A percentile compares a stretch with the other conserved stretches of the same genome.
Conservation (phyloP, 1,140 invertebrate genomes). For the Sarcophaga peregrina region DNA sequence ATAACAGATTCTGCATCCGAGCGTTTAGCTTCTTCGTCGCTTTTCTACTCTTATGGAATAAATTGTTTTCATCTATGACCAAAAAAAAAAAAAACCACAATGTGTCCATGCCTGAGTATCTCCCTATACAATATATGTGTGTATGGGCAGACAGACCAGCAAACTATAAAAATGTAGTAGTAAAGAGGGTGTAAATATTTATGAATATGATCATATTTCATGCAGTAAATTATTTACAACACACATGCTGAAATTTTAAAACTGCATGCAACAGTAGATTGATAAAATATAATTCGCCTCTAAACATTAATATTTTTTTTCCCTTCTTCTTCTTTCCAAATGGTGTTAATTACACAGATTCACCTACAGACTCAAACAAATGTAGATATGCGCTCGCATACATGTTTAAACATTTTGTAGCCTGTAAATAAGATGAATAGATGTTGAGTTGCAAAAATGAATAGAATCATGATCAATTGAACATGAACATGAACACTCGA, state of each 20-base stretch:
- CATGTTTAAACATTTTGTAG: neutral
- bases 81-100: no score
- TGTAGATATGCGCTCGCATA: neutral
- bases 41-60: no score
- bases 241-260: slow-evolving; percentile 23
- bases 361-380: neutral
- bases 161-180: neutral
- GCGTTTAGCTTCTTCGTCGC: no score
- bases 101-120: neutral
- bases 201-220: slow-evolving; percentile 25
- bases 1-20: no score
- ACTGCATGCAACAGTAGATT: slow-evolving; percentile 6
- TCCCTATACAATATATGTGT: neutral
- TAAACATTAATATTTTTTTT: no score
- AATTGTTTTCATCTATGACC: neutral
- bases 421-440: neutral
- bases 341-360: neutral
- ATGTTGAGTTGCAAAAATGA: neutral
- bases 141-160: neutral
- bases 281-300: neutral
- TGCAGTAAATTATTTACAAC: neutral
- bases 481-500: slow-evolving; percentile 14
- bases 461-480: neutral
- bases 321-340: no score
- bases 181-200: slow-evolving; percentile 20